Conservation (phyloP, 1,140 invertebrate genomes). For the Heliconius himera region DNA sequence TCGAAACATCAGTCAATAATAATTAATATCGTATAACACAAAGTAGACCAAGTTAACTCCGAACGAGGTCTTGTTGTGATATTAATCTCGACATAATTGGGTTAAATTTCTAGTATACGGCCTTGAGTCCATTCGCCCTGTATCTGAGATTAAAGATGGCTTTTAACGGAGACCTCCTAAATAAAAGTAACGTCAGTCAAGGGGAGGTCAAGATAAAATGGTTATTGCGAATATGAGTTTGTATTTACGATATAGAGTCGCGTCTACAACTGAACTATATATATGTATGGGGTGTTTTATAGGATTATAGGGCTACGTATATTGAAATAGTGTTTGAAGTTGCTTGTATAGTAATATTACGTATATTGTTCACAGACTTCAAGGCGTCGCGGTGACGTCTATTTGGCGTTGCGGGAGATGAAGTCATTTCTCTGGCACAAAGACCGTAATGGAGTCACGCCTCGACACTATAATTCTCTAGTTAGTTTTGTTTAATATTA, state of each 20-base stretch:
- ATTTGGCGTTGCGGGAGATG: slow-evolving; percentile 24
- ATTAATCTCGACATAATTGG: slow-evolving; percentile 45
- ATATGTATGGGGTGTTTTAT: background rate
- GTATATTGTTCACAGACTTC: slow-evolving; percentile 33
- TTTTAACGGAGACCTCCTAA: slow-evolving; percentile 24
- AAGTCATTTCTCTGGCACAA: slow-evolving; percentile 24
- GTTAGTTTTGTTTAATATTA: slow-evolving; percentile 17
- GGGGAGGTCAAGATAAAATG: slow-evolving; percentile 28
- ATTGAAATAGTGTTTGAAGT: slow-evolving; percentile 15
- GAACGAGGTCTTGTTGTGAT: slow-evolving; percentile 47
- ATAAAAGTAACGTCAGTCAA: slow-evolving; percentile 6
- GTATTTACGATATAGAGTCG: slow-evolving; percentile 39
- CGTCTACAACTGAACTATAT: slow-evolving; percentile 9
- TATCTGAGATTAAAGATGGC: slow-evolving; percentile 37
- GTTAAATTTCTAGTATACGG: slow-evolving; percentile 41
- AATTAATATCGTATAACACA: slow-evolving; percentile 30
- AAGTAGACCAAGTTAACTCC: slow-evolving; percentile 45
- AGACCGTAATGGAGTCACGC: slow-evolving; percentile 25
- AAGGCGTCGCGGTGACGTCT: slow-evolving; percentile 28
- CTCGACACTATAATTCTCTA: background rate
- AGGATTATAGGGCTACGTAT: slow-evolving; percentile 14
- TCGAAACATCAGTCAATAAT: background rate
- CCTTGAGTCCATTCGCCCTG: slow-evolving; percentile 45
- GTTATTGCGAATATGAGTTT: slow-evolving; percentile 31
- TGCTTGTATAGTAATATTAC: slow-evolving; percentile 9